A percentile compares a stretch with the other conserved stretches of the same genome.
Evolutionary conservation across 2,113 vertebrate species (phyloP).

Genomic region (Neoarius graeffei): DNA sequence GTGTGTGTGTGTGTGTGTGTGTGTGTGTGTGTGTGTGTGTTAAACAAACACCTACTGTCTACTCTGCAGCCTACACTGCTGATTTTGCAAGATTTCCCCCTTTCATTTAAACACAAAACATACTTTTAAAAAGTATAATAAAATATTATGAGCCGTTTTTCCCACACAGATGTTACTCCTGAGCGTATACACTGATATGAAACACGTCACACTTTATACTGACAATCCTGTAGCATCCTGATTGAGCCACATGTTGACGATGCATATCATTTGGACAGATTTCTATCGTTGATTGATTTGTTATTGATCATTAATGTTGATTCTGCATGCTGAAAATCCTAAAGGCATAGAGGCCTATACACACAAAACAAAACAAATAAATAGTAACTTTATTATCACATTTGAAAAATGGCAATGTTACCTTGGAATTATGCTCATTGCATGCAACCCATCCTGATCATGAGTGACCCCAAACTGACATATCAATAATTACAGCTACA

Average conservation of each 20-base stretch:
- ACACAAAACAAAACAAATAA: neutral
- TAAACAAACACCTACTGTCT: slow-evolving; percentile 3
- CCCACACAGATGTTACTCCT: neutral
- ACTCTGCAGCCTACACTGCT: neutral
- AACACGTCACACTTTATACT: neutral
- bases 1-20: neutral
- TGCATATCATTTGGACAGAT: neutral
- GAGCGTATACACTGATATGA: neutral
- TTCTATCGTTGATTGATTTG: neutral
- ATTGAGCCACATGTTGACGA: neutral
- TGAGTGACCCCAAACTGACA: neutral
- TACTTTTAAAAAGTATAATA: neutral
- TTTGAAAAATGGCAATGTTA: no score
- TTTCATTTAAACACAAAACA: neutral
- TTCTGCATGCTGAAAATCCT: neutral
- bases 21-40: neutral
- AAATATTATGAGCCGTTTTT: neutral
- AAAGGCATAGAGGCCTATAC: neutral
- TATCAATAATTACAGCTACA: neutral
- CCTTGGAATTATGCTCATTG: neutral
- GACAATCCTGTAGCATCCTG: neutral
- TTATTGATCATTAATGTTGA: neutral
- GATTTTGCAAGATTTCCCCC: neutral
- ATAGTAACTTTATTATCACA: neutral
- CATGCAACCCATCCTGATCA: neutral